These are phyloP conservation scores for Troilus luridus DNA, from an alignment of 2,888 invertebrate genomes.

Conservation along the genomic window DNA sequence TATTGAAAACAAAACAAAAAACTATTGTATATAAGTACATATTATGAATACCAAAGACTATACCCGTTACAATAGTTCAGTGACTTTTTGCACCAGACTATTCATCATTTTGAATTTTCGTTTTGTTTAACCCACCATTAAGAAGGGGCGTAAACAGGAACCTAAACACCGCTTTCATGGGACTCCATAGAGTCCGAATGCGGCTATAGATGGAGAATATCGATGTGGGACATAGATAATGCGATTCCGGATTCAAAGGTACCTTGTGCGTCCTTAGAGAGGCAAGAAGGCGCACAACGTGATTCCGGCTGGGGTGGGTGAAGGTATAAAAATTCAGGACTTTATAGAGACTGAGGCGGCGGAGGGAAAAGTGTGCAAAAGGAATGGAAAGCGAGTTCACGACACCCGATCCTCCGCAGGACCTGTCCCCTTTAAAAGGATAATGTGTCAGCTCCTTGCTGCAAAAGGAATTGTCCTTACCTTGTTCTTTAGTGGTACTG, in stretches of 20 bases:
- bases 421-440: constrained; percentile 23
- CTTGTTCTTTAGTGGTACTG: neutral
- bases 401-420: constrained; percentile 37
- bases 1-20: too few species aligned
- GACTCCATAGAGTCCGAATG: neutral
- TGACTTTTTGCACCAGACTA: neutral
- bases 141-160: neutral
- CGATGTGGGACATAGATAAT: constrained; percentile 27
- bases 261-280: neutral
- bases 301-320: neutral
- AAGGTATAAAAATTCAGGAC: constrained; percentile 40
- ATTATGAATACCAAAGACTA: too few species aligned
- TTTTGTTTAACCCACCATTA: neutral
- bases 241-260: neutral
- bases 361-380: constrained; percentile 16
- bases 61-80: neutral
- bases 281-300: neutral
- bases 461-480: constrained; percentile 22
- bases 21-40: too few species aligned
- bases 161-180: neutral
- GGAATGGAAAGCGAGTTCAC: constrained; percentile 36
- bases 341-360: neutral
- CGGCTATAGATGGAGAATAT: neutral
- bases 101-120: neutral
- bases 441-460: constrained; percentile 28